Base-by-base conservation (phyloP, 2,888 invertebrate genomes). In the Myopa tessellatipennis region DNA sequence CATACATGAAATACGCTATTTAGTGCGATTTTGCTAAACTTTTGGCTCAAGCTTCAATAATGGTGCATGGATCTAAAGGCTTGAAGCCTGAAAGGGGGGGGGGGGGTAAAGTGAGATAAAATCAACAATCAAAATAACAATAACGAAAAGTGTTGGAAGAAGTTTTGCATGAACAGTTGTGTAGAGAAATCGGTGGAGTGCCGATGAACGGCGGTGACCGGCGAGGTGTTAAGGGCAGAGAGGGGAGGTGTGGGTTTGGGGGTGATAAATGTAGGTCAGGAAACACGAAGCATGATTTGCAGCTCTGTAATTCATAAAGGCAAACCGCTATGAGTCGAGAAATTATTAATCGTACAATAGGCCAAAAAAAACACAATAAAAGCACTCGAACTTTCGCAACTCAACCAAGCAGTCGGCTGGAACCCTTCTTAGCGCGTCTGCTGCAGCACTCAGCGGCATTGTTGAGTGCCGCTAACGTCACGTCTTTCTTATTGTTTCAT, bases 271-370 rank as follows among this genome's bases (percentile, higher is more conserved):
- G 65, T 60, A 12, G 65, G 65, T 73, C 14, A 45, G 60, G 73
- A 63, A 67, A 34, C 71, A 55, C 71, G 60, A 60, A 38, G 40
- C 71, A 26, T 71, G 76, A 71, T 65, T 63, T 65, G 63, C 71
- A 65, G 71, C 71, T 71, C 52, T 52, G 71, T 76, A 52, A 71
- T 76, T 76, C 55, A 71, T 65, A 55, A 71, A 71, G 14, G 10
- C 55, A 12, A 55, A 16, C 14, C 3, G 55, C 55, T 55, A 55
- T 55, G 55, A 71, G 55, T 14, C 55, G 55, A 55, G 10, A 55
- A 55, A n/a, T n/a, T 55, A 55, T 55, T 6, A 60, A 63, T 45
- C 52, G 14, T 40, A 74, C 71, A 71, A 71, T 14, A 60, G 70
- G 70, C 45, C 70, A 55, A 12, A 16, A 12, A 16, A 52, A 52